Conservation (phyloP, 2,797 vertebrate genomes). For the Mormyrops boulengeri region DNA sequence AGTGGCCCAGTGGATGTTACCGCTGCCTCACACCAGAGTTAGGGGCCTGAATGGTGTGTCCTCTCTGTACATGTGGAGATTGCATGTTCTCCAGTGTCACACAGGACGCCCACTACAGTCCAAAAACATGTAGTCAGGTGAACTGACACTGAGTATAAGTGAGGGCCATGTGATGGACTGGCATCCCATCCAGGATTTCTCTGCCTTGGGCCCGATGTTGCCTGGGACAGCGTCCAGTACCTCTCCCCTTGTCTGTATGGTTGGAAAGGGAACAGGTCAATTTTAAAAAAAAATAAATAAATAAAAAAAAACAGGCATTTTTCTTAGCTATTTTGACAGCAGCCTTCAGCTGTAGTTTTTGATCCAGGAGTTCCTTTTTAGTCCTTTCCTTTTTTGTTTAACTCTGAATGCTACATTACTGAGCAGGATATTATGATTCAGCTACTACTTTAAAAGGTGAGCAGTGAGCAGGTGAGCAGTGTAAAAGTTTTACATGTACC, state of each 20-base stretch:
- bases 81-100: neutral
- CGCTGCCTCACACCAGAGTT: neutral
- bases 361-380: neutral
- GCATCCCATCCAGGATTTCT: neutral
- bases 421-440: neutral
- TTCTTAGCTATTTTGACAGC: neutral
- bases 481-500: neutral
- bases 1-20: neutral
- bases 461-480: neutral
- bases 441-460: neutral
- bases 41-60: neutral
- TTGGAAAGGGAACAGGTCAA: neutral
- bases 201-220: neutral
- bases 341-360: neutral
- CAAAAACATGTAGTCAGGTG: neutral
- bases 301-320: neutral
- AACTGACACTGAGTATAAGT: neutral
- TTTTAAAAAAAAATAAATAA: too few species aligned
- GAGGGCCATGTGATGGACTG: neutral
- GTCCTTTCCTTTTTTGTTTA: neutral
- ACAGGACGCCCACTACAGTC: neutral
- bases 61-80: neutral
- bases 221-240: neutral
- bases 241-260: neutral
- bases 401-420: neutral